Conservation (phyloP, 1,140 invertebrate genomes). For the Trichonephila inaurata region DNA sequence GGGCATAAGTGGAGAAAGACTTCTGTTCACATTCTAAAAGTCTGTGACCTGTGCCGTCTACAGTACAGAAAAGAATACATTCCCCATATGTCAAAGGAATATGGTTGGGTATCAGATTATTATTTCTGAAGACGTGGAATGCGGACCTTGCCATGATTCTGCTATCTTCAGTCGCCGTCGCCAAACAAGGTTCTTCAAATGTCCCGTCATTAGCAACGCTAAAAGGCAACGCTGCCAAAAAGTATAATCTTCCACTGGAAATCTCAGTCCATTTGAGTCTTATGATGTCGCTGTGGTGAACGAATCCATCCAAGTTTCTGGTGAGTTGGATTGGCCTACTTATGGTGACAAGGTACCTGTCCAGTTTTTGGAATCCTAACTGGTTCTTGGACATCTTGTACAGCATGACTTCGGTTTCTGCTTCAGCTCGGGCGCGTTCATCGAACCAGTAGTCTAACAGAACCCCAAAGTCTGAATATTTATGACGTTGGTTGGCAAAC, state of each 20-base stretch:
- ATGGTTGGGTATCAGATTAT: conserved; percentile 8
- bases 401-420: neutral
- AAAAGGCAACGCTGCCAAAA: conserved; percentile 40
- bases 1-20: neutral
- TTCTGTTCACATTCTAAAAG: conserved; percentile 23
- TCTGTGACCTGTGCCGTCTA: conserved; percentile 3
- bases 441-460: conserved; percentile 55
- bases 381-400: neutral
- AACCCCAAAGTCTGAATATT: conserved; percentile 26
- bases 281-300: conserved; percentile 57
- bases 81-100: conserved; percentile 51
- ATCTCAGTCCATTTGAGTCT: conserved; percentile 45
- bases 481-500: conserved; percentile 17
- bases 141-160: conserved; percentile 33
- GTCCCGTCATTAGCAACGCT: neutral
- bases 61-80: neutral
- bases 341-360: neutral
- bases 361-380: conserved; percentile 45
- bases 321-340: conserved; percentile 34
- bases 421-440: conserved; percentile 26
- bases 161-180: conserved; percentile 2
- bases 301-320: conserved; percentile 40
- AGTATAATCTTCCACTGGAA: neutral
- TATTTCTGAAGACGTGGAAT: conserved; percentile 36
- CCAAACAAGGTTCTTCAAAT: conserved; percentile 38